These are phyloP conservation scores for Sebastes oblongus DNA, from an alignment of 2,797 vertebrate genomes.

Conservation along the genomic window DNA sequence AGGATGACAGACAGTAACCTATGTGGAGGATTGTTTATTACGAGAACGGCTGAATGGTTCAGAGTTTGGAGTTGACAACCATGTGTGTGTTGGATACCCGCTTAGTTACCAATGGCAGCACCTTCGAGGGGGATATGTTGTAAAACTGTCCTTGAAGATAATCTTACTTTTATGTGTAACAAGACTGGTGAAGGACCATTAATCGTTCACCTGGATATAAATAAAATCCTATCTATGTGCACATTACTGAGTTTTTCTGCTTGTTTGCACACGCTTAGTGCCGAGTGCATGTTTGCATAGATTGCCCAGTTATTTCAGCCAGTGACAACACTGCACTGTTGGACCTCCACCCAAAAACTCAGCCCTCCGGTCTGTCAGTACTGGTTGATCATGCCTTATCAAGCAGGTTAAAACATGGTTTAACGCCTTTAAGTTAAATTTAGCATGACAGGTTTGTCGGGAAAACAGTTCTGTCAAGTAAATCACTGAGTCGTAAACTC, in stretches of 20 bases:
- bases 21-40: constrained; percentile 8
- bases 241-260: constrained; percentile 1
- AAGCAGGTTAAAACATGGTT: background rate
- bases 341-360: constrained; percentile 22
- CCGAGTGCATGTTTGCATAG: background rate
- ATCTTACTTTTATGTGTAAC: background rate
- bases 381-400: background rate
- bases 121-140: background rate
- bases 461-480: background rate
- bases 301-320: constrained; percentile 22
- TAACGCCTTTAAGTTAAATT: background rate
- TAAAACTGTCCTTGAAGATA: background rate
- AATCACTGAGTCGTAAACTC: constrained; percentile 1
- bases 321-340: background rate
- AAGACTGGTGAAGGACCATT: background rate
- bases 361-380: background rate
- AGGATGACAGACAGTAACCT: constrained; percentile 2
- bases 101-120: constrained; percentile 11
- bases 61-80: constrained; percentile 10
- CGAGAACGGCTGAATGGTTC: constrained; percentile 15
- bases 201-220: constrained; percentile 24
- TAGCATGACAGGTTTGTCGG: constrained; percentile 31
- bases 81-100: constrained; percentile 15
- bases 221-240: constrained; percentile 5
- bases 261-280: constrained; percentile 38